These are phyloP conservation scores for Plecotus auritus DNA, from an alignment of 2,113 vertebrate species.

Conservation along the genomic window DNA sequence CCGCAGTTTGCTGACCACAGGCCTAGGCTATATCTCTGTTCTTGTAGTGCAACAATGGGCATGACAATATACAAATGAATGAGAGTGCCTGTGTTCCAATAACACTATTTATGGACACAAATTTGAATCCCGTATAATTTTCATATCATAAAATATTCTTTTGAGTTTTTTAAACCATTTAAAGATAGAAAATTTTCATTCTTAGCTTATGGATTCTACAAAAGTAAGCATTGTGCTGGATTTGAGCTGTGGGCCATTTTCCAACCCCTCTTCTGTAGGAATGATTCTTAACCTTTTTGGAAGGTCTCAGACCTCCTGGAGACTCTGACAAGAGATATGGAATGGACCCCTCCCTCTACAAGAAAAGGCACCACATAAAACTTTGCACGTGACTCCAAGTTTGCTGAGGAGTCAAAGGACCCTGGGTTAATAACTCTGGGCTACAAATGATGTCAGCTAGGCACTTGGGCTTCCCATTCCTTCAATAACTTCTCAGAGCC, in stretches of 20 bases:
- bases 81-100: not conserved
- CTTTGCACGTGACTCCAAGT: not conserved
- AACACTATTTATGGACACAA: not conserved
- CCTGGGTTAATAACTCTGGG: not conserved
- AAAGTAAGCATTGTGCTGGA: not conserved
- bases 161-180: not conserved
- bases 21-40: not conserved
- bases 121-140: not conserved
- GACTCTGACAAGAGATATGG: not conserved
- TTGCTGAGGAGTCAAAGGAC: not conserved
- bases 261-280: not conserved
- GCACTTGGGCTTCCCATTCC: not conserved
- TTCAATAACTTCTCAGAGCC: not conserved
- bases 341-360: not conserved
- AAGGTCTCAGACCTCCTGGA: not conserved
- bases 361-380: not conserved
- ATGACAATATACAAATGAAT: not conserved
- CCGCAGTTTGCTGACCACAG: too few species aligned
- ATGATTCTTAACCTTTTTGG: not conserved
- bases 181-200: not conserved
- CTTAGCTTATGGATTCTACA: not conserved
- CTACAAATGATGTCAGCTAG: not conserved
- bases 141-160: not conserved
- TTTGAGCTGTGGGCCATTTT: not conserved
- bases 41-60: not conserved